Conservation (phyloP, 2,113 vertebrate genomes). For the Pogonocichla stellata region DNA sequence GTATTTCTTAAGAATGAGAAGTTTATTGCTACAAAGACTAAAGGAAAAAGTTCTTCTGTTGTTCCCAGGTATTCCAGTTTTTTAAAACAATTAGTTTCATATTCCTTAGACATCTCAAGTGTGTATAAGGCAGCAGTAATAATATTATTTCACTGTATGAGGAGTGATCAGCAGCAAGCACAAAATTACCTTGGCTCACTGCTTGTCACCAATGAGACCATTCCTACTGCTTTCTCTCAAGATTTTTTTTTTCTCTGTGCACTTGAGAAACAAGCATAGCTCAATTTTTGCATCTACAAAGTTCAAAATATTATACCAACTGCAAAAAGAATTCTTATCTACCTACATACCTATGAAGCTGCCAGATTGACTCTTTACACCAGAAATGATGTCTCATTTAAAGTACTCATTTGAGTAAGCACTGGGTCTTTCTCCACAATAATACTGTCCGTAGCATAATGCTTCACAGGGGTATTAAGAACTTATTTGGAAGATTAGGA, state of each 20-base stretch:
- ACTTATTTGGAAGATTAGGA: background rate
- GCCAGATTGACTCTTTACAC: background rate
- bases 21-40: background rate
- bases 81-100: background rate
- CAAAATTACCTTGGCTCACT: background rate
- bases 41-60: background rate
- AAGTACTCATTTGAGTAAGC: background rate
- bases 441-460: background rate
- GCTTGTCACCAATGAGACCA: accelerated
- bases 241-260: accelerated
- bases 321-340: background rate
- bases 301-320: background rate
- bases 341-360: background rate
- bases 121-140: background rate
- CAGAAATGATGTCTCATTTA: background rate
- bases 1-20: background rate
- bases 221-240: background rate
- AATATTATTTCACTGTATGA: background rate
- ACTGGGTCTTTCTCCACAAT: background rate
- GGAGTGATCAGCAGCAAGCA: background rate
- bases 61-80: accelerated
- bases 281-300: background rate
- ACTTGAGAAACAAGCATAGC: background rate
- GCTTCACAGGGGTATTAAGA: background rate
- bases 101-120: background rate